A percentile compares a stretch with the other conserved stretches of the same genome.
Conservation (phyloP, 1,140 invertebrate genomes). For the Zaprionus africanus region DNA sequence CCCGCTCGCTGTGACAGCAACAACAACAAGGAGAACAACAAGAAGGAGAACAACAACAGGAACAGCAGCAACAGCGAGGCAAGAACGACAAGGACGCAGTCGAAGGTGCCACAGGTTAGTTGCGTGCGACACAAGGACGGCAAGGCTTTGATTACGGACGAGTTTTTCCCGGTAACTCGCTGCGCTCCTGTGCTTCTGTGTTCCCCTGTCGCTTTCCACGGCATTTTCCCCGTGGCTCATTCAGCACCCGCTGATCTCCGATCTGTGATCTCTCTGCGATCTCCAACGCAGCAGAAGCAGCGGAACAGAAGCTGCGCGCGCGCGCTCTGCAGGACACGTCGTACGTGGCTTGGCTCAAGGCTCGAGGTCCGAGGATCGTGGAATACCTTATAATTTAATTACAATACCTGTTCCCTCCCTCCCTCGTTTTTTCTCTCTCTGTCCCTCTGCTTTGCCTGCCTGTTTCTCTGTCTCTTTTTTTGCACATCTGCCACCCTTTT, state of each 20-base stretch:
- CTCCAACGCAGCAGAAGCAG: constrained; percentile 25
- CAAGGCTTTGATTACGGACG: constrained; percentile 37
- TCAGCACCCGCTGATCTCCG: constrained; percentile 56
- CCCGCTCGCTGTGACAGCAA: constrained; percentile 63
- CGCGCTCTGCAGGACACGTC: constrained; percentile 21
- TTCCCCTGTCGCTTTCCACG: constrained; percentile 67
- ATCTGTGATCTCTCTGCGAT: constrained; percentile 32
- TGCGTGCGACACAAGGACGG: constrained; percentile 50
- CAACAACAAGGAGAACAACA: constrained; percentile 13
- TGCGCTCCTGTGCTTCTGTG: constrained; percentile 21
- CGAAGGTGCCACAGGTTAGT: constrained; percentile 46
- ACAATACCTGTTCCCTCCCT: constrained; percentile 19
- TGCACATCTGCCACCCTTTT: constrained; percentile 65
- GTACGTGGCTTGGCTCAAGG: constrained; percentile 2
- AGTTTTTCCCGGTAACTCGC: constrained; percentile 51
- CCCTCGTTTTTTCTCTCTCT: background rate
- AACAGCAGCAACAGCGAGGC: constrained; percentile 12
- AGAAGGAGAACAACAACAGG: background rate
- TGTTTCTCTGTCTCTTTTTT: background rate
- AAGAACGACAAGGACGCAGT: constrained; percentile 48
- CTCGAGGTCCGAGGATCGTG: background rate
- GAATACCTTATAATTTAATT: constrained; percentile 5
- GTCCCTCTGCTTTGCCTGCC: background rate
- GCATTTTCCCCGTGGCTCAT: constrained; percentile 43
- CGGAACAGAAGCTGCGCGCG: constrained; percentile 43